Conservation (phyloP, 2,888 invertebrate genomes). For the Morinoia aosen region DNA sequence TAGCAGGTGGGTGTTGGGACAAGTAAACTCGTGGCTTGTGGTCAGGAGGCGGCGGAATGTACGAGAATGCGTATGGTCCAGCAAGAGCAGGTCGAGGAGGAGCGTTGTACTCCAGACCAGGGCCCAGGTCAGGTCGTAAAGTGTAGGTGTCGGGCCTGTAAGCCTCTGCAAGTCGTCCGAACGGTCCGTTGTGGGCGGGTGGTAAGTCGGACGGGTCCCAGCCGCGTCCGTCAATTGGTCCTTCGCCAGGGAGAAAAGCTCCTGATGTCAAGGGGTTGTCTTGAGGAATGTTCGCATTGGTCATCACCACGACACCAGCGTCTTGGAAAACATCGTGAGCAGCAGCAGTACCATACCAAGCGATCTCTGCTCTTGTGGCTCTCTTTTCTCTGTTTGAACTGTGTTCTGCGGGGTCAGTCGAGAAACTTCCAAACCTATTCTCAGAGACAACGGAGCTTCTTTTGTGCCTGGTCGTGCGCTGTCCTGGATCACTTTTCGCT, state of each 20-base stretch:
- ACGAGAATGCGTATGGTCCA: conserved; percentile 91
- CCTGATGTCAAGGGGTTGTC: conserved; percentile 1
- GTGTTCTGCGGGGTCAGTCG: background rate
- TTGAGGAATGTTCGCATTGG: conserved; percentile 74
- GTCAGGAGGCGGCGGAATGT: conserved; percentile 85
- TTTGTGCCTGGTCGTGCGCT: background rate
- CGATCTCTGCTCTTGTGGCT: background rate
- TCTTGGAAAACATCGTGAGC: conserved; percentile 75
- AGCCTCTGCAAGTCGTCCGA: conserved; percentile 54
- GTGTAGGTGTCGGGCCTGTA: conserved; percentile 66
- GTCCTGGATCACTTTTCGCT: background rate
- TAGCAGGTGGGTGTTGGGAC: conserved; percentile 80
- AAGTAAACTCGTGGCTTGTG: conserved; percentile 86
- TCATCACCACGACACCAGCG: conserved; percentile 82
- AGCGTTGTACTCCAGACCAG: conserved; percentile 71
- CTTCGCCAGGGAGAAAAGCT: conserved; percentile 56
- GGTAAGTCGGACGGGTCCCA: conserved; percentile 56
- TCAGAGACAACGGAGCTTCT: background rate
- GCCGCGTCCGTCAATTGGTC: conserved; percentile 57
- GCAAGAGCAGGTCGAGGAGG: conserved; percentile 81
- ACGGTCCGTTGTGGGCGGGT: conserved; percentile 62
- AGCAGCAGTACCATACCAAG: conserved; percentile 35
- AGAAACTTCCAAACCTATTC: background rate
- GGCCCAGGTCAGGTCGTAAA: conserved; percentile 74
- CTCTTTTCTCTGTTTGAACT: background rate